Conservation (phyloP, 2,888 invertebrate genomes). For the Nomada lathburiana region DNA sequence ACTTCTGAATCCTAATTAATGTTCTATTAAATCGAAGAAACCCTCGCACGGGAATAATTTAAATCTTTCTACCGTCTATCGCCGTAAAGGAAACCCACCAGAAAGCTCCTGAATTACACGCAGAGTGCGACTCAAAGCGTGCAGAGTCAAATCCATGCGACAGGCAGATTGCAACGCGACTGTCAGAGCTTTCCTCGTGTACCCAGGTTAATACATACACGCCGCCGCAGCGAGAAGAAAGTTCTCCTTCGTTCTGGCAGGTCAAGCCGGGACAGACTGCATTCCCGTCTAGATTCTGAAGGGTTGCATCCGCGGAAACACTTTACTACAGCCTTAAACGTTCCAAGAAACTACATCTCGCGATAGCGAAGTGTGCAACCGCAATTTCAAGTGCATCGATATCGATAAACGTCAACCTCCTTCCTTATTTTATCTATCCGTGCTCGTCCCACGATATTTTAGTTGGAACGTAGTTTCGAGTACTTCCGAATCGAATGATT, state of each 20-base stretch:
- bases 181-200: conserved; percentile 28
- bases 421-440: neutral
- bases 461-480: neutral
- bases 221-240: conserved; percentile 22
- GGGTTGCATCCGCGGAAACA: neutral
- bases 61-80: neutral
- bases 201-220: conserved; percentile 51
- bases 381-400: conserved; percentile 30
- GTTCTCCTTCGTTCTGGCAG: conserved; percentile 48
- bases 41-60: too few species aligned
- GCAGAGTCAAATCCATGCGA: conserved; percentile 37
- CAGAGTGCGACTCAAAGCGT: conserved; percentile 17
- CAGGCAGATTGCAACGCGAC: conserved; percentile 43
- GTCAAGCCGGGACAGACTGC: conserved; percentile 19
- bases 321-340: conserved; percentile 34
- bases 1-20: too few species aligned
- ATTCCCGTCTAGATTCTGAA: conserved; percentile 15
- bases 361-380: neutral
- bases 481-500: neutral
- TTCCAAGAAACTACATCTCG: neutral
- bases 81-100: too few species aligned
- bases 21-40: too few species aligned
- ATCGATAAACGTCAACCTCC: conserved; percentile 21
- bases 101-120: neutral
- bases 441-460: neutral